Evolutionary conservation across 2,797 vertebrate species (phyloP), one percentile per base, ranked within the genome.

Genomic region (Merluccius polli): DNA sequence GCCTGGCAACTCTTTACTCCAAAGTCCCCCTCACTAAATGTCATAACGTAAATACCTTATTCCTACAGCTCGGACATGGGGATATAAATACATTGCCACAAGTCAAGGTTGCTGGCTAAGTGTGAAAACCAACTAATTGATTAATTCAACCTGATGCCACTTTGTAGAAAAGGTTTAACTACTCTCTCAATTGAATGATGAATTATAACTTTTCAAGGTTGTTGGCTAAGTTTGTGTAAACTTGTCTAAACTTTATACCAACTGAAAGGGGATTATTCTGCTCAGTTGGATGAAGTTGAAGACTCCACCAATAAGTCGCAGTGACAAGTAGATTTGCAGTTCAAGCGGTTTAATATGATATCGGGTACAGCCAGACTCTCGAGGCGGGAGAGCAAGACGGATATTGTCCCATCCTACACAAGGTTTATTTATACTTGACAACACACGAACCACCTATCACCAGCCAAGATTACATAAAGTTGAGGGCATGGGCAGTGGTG

Each of bases 21-120:
- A 87, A 82, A 87, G 84, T 89, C 83, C 83, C 88, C 79, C 86
- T 88, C 87, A 86, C 90, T 83, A 78, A 36, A 72, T 86, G 82
- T 88, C 83, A 82, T 79, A 86, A 82, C 86, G 85, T 83, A 84
- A 89, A 86, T 82, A 84, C 81, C 81, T 70, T 35, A 29, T 59
- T 76, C 52, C 68, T 27, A 29, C 65, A 80, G 79, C 87, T 88
- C 84, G 87, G 86, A 87, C 86, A 88, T 82, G 15, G 71, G 75
- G 76, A 78, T 83, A 81, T 83, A 84, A 88, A 88, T 84, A 85
- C 74, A 88, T 77, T 31, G 80, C 81, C 84, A 31, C 63, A 85
- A 79, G 86, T 87, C 89, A 92, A 91, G 91, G 90, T 90, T 92
- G 88, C 89, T 90, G 86, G 88, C 82, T 81, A 75, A 11, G 36